Conservation (phyloP, 2,113 vertebrate genomes). For the Petroica traversi region DNA sequence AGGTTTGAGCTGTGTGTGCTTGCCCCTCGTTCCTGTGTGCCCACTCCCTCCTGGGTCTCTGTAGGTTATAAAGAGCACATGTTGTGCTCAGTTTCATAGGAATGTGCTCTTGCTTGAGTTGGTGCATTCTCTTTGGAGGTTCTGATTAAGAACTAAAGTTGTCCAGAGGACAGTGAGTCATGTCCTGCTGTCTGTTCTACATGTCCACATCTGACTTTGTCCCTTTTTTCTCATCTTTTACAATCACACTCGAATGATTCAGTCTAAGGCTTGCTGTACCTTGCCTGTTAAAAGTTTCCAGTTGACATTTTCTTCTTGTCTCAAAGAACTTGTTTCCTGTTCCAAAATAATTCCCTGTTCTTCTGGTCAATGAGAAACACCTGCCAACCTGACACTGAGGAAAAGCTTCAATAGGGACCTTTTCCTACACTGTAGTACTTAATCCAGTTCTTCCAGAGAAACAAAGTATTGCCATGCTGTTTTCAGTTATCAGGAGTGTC, state of each 20-base stretch:
- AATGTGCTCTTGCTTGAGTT: not conserved
- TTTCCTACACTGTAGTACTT: not conserved
- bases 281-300: not conserved
- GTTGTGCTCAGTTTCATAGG: not conserved
- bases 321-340: not conserved
- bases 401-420: not conserved
- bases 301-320: not conserved
- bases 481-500: not conserved
- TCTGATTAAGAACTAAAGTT: slow-evolving; percentile 2
- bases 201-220: not conserved
- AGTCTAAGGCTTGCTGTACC: not conserved
- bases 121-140: not conserved
- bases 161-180: not conserved
- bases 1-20: not conserved
- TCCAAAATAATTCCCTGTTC: not conserved
- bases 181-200: not conserved
- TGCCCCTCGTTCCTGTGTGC: not conserved
- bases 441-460: not conserved
- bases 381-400: not conserved
- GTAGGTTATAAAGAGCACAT: not conserved
- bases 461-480: not conserved
- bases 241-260: not conserved
- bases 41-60: not conserved
- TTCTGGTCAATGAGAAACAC: not conserved
- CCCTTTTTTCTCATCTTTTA: not conserved